Conservation (phyloP, 2,888 invertebrate genomes). For the Tetranychus truncatus region DNA sequence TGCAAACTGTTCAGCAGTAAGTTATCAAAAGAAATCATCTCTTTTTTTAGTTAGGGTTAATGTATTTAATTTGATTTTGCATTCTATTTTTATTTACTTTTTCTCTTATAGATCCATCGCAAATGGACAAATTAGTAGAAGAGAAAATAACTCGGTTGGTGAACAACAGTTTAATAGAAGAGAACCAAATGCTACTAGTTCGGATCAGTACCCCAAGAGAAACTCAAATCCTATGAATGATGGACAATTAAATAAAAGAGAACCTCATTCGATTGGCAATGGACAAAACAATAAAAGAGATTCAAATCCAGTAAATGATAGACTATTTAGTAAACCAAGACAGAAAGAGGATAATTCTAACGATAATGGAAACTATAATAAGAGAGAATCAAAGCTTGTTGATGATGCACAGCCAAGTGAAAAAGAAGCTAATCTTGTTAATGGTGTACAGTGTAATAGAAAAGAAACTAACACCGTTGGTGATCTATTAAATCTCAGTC, state of each 20-base stretch:
- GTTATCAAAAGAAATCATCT: conserved; percentile 30
- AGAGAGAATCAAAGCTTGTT: not conserved
- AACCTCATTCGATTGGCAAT: conserved; percentile 45
- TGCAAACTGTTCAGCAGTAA: conserved; percentile 83
- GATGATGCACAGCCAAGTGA: not conserved
- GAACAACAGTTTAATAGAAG: not conserved
- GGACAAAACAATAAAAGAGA: not conserved
- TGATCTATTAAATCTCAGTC: conserved; percentile 15
- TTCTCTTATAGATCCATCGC: not conserved
- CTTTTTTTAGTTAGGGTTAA: no score
- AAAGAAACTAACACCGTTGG: not conserved
- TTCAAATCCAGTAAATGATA: conserved; percentile 26
- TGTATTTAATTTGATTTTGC: not conserved
- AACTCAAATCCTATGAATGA: not conserved
- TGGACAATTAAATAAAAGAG: conserved; percentile 37
- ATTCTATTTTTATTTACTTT: not conserved
- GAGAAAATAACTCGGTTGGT: not conserved
- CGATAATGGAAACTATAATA: not conserved
- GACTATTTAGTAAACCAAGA: no score
- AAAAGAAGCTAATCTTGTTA: no score
- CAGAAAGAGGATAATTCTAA: no score
- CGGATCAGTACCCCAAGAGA: no score
- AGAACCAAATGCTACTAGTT: not conserved
- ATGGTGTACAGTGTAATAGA: not conserved
- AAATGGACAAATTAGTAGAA: not conserved